Evolutionary conservation across 1,140 invertebrate species (phyloP).

Genomic region (Saccostrea glomerata): DNA sequence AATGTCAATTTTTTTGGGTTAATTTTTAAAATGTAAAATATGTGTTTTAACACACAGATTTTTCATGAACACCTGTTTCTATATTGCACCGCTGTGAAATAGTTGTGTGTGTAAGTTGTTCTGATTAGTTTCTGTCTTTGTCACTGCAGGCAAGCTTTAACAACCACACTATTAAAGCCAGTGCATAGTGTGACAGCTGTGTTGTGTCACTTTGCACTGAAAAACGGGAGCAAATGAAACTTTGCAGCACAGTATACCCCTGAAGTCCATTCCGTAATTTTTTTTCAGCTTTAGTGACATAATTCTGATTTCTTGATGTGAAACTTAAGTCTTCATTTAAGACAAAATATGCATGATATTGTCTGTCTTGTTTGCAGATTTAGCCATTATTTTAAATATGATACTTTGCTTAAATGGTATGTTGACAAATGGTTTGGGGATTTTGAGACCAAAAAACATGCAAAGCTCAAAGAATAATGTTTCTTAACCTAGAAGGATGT

Average conservation of each 20-base stretch:
- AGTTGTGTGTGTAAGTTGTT: not conserved
- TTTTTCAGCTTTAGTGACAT: not conserved
- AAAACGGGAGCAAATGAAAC: not conserved
- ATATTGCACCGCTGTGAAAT: not conserved
- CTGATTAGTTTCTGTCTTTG: not conserved
- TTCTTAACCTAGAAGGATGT: not conserved
- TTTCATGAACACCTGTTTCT: not conserved
- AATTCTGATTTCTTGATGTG: not conserved
- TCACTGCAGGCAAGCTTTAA: not conserved
- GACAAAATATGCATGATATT: slow-evolving; percentile 29
- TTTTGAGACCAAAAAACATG: slow-evolving; percentile 5
- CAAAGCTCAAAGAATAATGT: not conserved
- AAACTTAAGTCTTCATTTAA: slow-evolving; percentile 2
- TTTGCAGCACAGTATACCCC: not conserved
- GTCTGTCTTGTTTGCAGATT: not conserved
- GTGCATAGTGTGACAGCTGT: not conserved
- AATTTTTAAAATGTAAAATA: not conserved
- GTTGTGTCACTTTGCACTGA: not conserved
- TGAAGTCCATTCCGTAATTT: not conserved
- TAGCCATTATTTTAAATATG: slow-evolving; percentile 30
- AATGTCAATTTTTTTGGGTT: no score
- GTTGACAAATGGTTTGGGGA: not conserved
- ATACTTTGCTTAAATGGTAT: slow-evolving; percentile 16
- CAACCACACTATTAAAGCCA: not conserved
- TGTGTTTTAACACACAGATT: not conserved